Evolutionary conservation across 64 coral and sea anemone genomes (phyloP).

Genomic region (Stichodactyla helianthus): DNA sequence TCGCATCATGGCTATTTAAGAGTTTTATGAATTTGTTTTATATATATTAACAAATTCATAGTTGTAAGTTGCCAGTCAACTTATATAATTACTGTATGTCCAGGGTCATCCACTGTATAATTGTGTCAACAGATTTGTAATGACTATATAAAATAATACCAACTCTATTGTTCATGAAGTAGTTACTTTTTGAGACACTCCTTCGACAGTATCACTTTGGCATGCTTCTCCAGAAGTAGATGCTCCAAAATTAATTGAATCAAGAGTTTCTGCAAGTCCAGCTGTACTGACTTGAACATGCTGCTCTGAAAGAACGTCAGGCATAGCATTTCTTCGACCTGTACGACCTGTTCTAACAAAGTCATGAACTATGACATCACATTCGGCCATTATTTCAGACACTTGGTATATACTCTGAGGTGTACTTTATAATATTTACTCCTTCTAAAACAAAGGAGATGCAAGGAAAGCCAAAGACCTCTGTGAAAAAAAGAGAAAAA

Average conservation of each 20-base stretch:
- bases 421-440: background rate
- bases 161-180: background rate
- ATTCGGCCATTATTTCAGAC: conserved; percentile 63
- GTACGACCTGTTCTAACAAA: conserved; percentile 86
- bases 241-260: conserved; percentile 45
- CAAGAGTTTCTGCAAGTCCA: conserved; percentile 72
- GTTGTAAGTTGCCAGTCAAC: background rate
- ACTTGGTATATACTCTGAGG: background rate
- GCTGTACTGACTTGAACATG: conserved; percentile 64
- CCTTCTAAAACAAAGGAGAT: background rate
- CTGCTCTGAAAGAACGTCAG: conserved; percentile 46
- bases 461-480: too few relatives aligned
- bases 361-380: conserved; percentile 57
- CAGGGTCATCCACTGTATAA: background rate
- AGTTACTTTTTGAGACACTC: background rate
- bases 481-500: too few relatives aligned
- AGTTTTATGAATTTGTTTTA: too few relatives aligned
- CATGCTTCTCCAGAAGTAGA: conserved; percentile 27
- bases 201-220: background rate
- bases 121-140: background rate
- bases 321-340: conserved; percentile 80
- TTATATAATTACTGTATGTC: background rate
- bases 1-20: too few relatives aligned
- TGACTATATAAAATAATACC: background rate
- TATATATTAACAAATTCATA: background rate